phyloP scores from a whole-genome alignment of 2,113 vertebrate genomes.

The Myxocyprinus asiaticus region DNA sequence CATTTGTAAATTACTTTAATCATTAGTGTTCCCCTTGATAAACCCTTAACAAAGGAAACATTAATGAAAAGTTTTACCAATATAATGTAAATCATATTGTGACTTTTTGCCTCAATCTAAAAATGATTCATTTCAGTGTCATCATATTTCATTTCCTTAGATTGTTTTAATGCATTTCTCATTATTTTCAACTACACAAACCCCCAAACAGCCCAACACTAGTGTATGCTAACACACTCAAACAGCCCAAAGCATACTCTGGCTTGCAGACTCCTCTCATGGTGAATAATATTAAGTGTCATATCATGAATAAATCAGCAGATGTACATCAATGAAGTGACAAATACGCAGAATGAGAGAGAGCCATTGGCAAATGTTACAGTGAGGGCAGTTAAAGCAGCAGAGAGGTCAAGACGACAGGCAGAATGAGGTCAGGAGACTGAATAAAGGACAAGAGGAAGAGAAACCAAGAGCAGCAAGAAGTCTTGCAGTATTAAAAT shows the following conservation, averaged over 20 bases:
- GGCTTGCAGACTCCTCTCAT: constrained; percentile 73
- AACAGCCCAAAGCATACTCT: constrained; percentile 55
- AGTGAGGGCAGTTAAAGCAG: constrained; percentile 56
- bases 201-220: background rate
- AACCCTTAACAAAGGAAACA: too few relatives aligned
- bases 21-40: too few relatives aligned
- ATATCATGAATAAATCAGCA: constrained; percentile 79
- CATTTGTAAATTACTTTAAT: too few relatives aligned
- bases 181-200: background rate
- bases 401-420: constrained; percentile 45
- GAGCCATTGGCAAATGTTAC: constrained; percentile 45
- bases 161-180: background rate
- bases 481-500: too few relatives aligned
- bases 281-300: constrained; percentile 79
- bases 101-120: too few relatives aligned
- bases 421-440: constrained; percentile 27
- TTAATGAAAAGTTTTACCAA: too few relatives aligned
- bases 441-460: constrained; percentile 8
- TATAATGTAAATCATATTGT: too few relatives aligned
- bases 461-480: background rate
- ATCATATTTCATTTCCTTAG: background rate
- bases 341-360: constrained; percentile 66
- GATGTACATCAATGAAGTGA: constrained; percentile 72
- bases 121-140: too few relatives aligned
- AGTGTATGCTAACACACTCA: constrained; percentile 11